Conservation (phyloP, 2,888 invertebrate species). For the Cyclophora albipunctata region DNA sequence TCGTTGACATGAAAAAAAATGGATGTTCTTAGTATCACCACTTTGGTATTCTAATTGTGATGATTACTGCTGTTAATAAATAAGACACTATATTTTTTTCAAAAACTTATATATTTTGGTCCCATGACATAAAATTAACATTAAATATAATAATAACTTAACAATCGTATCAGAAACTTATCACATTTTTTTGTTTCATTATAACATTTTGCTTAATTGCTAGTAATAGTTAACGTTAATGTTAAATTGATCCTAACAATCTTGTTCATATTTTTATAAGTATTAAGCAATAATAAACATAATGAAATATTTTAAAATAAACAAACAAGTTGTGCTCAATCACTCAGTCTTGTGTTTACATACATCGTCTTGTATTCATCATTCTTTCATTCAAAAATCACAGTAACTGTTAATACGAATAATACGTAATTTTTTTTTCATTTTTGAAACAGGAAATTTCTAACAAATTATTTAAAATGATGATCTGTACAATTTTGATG, state of each 20-base stretch:
- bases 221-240: too few species aligned
- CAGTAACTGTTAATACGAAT: slow-evolving; percentile 13
- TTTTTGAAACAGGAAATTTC: too few species aligned
- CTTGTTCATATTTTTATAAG: too few species aligned
- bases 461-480: too few species aligned
- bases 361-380: slow-evolving; percentile 17
- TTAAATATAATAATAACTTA: slow-evolving; percentile 21
- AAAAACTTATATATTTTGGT: slow-evolving; percentile 50
- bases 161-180: slow-evolving; percentile 5
- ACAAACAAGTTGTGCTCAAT: slow-evolving; percentile 25
- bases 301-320: slow-evolving; percentile 7
- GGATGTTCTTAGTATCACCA: too few species aligned
- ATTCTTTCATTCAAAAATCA: slow-evolving; percentile 25
- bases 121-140: slow-evolving; percentile 34
- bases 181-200: too few species aligned
- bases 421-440: background rate
- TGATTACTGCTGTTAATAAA: slow-evolving; percentile 2
- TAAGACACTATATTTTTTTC: slow-evolving; percentile 18
- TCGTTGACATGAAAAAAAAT: too few species aligned
- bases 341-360: slow-evolving; percentile 49
- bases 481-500: too few species aligned
- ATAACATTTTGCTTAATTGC: too few species aligned
- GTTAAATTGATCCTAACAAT: too few species aligned
- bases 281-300: background rate
- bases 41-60: background rate